Conservation (phyloP, 2,113 vertebrate species). For the Istiophorus platypterus region DNA sequence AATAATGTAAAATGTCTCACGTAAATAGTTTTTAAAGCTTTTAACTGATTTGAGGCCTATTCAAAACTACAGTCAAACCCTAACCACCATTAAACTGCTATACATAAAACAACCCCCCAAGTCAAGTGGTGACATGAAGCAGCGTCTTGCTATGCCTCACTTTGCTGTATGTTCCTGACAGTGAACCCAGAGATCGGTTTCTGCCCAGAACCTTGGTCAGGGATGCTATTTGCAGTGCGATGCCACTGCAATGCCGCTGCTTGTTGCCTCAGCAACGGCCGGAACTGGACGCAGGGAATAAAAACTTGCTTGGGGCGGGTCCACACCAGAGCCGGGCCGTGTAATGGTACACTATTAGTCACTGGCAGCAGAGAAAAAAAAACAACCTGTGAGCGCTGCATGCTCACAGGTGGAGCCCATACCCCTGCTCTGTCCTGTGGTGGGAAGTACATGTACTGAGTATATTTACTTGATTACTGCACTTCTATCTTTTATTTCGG, state of each 20-base stretch:
- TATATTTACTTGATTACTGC: not conserved
- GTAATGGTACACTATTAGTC: constrained; percentile 68
- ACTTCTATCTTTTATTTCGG: too few relatives aligned
- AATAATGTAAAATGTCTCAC: too few relatives aligned
- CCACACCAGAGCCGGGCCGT: constrained; percentile 63
- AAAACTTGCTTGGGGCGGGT: constrained; percentile 59
- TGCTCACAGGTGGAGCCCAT: constrained; percentile 29
- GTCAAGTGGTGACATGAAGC: constrained; percentile 10
- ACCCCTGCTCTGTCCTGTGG: not conserved
- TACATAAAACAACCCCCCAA: not conserved
- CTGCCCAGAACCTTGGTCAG: constrained; percentile 49
- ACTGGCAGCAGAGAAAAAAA: constrained; percentile 63
- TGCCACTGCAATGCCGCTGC: constrained; percentile 53
- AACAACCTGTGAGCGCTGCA: constrained; percentile 19
- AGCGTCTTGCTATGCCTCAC: not conserved
- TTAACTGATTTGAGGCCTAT: not conserved
- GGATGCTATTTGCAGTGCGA: constrained; percentile 66
- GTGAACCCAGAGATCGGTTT: constrained; percentile 39
- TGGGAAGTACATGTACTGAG: not conserved
- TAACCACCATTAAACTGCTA: not conserved
- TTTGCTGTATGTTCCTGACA: constrained; percentile 35
- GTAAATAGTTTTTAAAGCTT: too few relatives aligned
- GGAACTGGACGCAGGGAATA: constrained; percentile 67
- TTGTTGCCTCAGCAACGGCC: constrained; percentile 83
- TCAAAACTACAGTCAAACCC: not conserved